Percentiles rank a stretch among this genome's conserved stretches.
These are phyloP conservation scores for Zosterops japonicus DNA, from an alignment of 2,113 vertebrate species.

Conservation along the genomic window DNA sequence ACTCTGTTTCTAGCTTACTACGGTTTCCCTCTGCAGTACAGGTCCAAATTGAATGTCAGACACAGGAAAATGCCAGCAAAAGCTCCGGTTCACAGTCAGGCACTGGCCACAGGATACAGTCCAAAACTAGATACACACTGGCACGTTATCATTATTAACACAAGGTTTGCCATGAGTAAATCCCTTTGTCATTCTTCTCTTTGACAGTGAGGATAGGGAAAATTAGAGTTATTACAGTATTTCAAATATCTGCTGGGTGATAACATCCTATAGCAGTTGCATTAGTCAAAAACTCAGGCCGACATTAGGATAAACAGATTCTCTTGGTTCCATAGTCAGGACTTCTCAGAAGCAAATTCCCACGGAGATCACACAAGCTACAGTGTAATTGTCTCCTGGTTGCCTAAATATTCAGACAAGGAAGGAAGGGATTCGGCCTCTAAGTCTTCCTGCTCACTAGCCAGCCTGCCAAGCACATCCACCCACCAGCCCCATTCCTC, in stretches of 20 bases:
- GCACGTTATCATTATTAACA: not conserved
- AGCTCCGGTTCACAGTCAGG: not conserved
- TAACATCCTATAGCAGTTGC: not conserved
- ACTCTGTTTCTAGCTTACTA: conserved; percentile 11
- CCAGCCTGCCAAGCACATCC: not conserved
- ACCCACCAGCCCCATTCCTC: not conserved
- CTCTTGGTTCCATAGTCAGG: not conserved
- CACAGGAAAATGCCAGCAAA: conserved; percentile 39
- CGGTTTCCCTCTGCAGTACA: conserved; percentile 15
- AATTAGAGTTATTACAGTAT: not conserved
- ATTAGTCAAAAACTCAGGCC: not conserved
- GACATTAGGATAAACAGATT: not conserved
- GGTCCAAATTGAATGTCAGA: conserved; percentile 41
- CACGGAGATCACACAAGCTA: not conserved
- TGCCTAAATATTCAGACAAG: not conserved
- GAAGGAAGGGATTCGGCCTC: not conserved
- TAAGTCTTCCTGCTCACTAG: not conserved
- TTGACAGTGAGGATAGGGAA: not conserved
- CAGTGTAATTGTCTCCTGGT: not conserved
- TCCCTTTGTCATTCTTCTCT: not conserved
- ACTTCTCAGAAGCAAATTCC: not conserved
- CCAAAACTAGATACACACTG: conserved; percentile 5
- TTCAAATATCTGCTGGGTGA: not conserved
- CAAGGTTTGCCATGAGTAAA: not conserved
- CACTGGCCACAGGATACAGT: not conserved